Evolutionary conservation across 2,797 vertebrate genomes (phyloP).

Genomic region (Avahi laniger): DNA sequence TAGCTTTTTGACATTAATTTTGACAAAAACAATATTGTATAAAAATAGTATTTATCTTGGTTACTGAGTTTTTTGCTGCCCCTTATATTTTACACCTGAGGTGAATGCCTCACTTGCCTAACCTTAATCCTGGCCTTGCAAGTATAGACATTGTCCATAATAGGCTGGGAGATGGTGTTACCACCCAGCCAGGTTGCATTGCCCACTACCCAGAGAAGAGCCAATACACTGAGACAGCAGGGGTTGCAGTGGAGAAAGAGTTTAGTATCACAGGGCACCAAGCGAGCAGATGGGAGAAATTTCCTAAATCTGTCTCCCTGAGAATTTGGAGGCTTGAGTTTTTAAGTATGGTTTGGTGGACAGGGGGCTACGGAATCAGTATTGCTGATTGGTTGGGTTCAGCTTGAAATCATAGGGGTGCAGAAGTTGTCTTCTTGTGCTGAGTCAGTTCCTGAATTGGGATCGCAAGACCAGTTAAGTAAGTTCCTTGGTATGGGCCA

Average conservation of each 20-base stretch:
- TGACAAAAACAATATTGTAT: not conserved
- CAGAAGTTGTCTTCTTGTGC: not conserved
- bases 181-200: too few relatives aligned
- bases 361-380: too few relatives aligned
- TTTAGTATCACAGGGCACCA: too few relatives aligned
- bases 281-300: too few relatives aligned
- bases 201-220: too few relatives aligned
- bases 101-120: not conserved
- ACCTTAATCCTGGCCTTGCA: not conserved
- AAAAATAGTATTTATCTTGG: not conserved
- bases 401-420: not conserved
- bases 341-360: too few relatives aligned
- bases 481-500: not conserved
- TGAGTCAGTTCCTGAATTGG: not conserved
- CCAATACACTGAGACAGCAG: too few relatives aligned
- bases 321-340: too few relatives aligned
- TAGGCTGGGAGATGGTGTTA: not conserved
- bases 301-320: too few relatives aligned
- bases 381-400: not conserved
- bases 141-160: not conserved
- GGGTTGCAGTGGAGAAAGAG: too few relatives aligned
- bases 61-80: not conserved
- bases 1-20: not conserved
- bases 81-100: not conserved
- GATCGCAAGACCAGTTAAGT: not conserved